phyloP scores from a whole-genome alignment of 2,888 invertebrate species.

The Tryphoninae sp. region DNA sequence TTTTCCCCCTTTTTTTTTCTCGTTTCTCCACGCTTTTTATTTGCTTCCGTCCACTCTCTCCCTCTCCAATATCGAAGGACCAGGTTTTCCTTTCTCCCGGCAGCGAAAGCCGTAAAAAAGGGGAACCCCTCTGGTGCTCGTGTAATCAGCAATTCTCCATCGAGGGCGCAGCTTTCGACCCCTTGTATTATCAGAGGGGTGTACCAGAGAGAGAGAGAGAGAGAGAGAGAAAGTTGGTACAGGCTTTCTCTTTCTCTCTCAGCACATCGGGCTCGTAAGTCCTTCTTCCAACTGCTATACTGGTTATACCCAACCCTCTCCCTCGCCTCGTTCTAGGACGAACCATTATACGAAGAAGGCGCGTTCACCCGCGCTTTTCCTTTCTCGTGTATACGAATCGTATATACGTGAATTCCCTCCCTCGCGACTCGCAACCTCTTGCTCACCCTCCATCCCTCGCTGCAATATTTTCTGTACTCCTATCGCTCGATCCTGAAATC shows the following conservation, averaged over 20 bases:
- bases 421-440: neutral
- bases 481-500: conserved; percentile 6
- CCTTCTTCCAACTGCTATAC: conserved; percentile 25
- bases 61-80: conserved; percentile 25
- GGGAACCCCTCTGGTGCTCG: conserved; percentile 45
- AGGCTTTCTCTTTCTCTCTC: conserved; percentile 7
- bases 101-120: conserved; percentile 62
- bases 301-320: conserved; percentile 1
- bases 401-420: conserved; percentile 13
- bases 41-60: conserved; percentile 1
- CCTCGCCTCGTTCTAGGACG: conserved; percentile 19
- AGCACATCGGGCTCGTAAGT: conserved; percentile 43
- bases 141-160: conserved; percentile 68
- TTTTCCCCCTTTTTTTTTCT: conserved; percentile 7
- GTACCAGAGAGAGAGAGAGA: neutral
- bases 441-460: conserved; percentile 1
- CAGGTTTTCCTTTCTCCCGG: conserved; percentile 33
- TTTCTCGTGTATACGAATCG: conserved; percentile 26
- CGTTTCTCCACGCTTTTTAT: neutral
- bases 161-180: conserved; percentile 61
- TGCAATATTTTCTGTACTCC: neutral
- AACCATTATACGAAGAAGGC: conserved; percentile 51
- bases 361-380: conserved; percentile 29
- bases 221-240: conserved; percentile 8
- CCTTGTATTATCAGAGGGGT: conserved; percentile 42